Conservation (phyloP, 1,140 invertebrate genomes). For the Tenebrio molitor region DNA sequence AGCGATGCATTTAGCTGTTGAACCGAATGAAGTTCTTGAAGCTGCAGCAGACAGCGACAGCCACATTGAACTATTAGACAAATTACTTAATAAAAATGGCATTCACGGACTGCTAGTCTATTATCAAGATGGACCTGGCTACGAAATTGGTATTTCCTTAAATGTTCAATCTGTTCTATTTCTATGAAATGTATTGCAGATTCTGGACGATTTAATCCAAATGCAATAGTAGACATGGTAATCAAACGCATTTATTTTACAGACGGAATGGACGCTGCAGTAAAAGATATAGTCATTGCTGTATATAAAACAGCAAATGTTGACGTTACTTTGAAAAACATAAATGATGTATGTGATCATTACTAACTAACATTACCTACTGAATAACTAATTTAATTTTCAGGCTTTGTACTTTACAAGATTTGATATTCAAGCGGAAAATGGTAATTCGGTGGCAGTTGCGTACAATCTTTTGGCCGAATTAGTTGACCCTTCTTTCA, state of each 20-base stretch:
- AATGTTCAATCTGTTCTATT: background rate
- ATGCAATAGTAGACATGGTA: slow-evolving; percentile 61
- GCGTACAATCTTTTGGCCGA: slow-evolving; percentile 67
- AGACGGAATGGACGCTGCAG: slow-evolving; percentile 66
- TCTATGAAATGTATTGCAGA: slow-evolving; percentile 61
- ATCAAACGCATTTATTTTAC: slow-evolving; percentile 69
- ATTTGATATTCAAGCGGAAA: slow-evolving; percentile 66
- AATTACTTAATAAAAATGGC: slow-evolving; percentile 69
- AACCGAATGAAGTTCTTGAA: slow-evolving; percentile 73
- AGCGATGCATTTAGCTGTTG: slow-evolving; percentile 71
- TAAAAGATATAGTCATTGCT: slow-evolving; percentile 70
- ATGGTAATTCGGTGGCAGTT: slow-evolving; percentile 66
- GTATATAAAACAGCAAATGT: slow-evolving; percentile 69
- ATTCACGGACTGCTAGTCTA: slow-evolving; percentile 69
- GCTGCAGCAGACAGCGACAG: slow-evolving; percentile 74
- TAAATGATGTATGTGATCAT: slow-evolving; percentile 71
- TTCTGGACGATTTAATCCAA: slow-evolving; percentile 69
- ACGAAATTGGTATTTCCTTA: slow-evolving; percentile 66
- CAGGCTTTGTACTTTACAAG: slow-evolving; percentile 64
- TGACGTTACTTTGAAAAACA: slow-evolving; percentile 68
- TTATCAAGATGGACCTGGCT: slow-evolving; percentile 68
- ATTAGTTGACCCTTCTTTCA: slow-evolving; percentile 67
- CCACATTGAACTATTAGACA: slow-evolving; percentile 72
- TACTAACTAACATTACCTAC: too few species aligned
- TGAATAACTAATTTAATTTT: slow-evolving; percentile 37